These are phyloP conservation scores for Parotocinclus haroldoi DNA, from an alignment of 2,797 vertebrate species.

Conservation along the genomic window DNA sequence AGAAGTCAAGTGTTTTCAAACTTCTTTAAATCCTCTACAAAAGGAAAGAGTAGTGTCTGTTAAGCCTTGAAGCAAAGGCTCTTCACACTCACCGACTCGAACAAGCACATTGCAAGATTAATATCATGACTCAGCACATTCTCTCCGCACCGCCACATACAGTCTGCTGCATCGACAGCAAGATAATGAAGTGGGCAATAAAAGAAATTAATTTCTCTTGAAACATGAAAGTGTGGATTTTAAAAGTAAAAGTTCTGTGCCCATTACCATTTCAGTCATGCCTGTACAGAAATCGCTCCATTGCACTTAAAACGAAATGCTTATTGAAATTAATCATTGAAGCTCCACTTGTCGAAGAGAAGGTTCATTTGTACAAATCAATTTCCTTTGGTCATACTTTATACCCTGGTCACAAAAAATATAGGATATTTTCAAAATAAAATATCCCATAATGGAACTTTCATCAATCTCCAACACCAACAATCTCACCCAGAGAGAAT, in stretches of 20 bases:
- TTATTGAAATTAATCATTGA: slow-evolving; percentile 40
- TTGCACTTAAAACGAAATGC: slow-evolving; percentile 38
- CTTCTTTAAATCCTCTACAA: no score
- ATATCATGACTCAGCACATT: slow-evolving; percentile 62
- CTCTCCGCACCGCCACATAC: slow-evolving; percentile 33
- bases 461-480: no score
- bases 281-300: not conserved
- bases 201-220: not conserved
- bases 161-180: slow-evolving; percentile 50
- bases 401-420: no score
- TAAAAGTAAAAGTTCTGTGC: not conserved
- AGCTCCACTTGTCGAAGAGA: not conserved
- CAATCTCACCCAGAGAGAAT: no score
- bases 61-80: slow-evolving; percentile 43
- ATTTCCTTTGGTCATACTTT: no score
- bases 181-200: not conserved
- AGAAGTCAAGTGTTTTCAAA: not conserved
- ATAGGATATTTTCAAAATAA: no score
- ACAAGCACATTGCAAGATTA: slow-evolving; percentile 19
- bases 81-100: not conserved
- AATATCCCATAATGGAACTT: no score
- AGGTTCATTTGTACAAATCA: no score
- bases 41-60: slow-evolving; percentile 37
- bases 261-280: slow-evolving; percentile 5
- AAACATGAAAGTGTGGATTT: not conserved